Evolutionary conservation across 2,797 vertebrate species (phyloP), one percentile per base, ranked within the genome.

Genomic region (Malurus splendens): DNA sequence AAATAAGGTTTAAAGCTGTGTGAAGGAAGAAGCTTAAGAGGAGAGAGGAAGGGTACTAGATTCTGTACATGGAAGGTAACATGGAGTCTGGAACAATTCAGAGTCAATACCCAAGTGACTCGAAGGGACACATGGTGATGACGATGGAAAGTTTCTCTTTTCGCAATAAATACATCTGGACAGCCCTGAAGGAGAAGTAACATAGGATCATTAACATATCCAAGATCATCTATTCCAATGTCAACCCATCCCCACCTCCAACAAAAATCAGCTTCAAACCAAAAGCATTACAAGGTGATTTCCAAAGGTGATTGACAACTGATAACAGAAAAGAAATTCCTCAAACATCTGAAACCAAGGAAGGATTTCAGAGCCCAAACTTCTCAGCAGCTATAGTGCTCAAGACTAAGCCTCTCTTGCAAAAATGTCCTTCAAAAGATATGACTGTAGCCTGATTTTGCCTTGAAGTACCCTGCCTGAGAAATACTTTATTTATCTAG

Each of bases 71-170:
- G 16, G 12, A 59, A 38, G 56, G 36, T 22, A 52, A 36, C 8
- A 56, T 0, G 3, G 3, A 65, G 32, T 8, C 18, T 24, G 45
- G 39, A 82, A 79, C 0, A 0, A 10, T 10, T 82, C 17, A 50
- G 23, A 60, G 17, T 28, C 28, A 56, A 39, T 24, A 67, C 9
- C 7, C 42, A 36, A 57, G 41, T 20, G 50, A 38, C 12, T n/a
- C 14, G 20, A 14, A 6, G 5, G 7, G 4, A 22, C 5, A 20
- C 42, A 22, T 48, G 22, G 9, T 54, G 32, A 24, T 18, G 16
- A 25, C 44, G 14, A 6, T 15, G 5, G 44, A 20, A 45, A 30
- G 8, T 28, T 71, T 41, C 65, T 11, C 7, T 52, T 64, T 36
- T 25, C 33, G 14, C 14, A 36, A 28, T 32, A 60, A 78, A 44